These are phyloP conservation scores for Gymnocheta viridis DNA, from an alignment of 2,888 invertebrate species.

Conservation along the genomic window DNA sequence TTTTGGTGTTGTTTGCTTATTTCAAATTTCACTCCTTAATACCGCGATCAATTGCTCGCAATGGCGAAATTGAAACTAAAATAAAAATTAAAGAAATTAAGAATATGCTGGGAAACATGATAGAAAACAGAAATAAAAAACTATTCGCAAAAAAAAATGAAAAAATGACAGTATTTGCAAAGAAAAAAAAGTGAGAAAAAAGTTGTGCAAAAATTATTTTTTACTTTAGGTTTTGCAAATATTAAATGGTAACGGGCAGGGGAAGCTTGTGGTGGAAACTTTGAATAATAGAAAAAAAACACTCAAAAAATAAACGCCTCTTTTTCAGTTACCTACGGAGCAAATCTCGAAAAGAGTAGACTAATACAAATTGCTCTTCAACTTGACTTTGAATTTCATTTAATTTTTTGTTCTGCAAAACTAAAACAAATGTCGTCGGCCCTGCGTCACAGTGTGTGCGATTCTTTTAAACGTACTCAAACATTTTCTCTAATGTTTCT, in stretches of 20 bases:
- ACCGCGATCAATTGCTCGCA: slow-evolving; percentile 65
- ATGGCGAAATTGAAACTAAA: slow-evolving; percentile 71
- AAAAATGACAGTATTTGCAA: slow-evolving; percentile 68
- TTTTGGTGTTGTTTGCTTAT: background rate
- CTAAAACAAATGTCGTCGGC: slow-evolving; percentile 19
- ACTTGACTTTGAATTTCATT: slow-evolving; percentile 70
- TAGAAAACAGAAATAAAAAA: slow-evolving; percentile 66
- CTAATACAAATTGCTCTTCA: slow-evolving; percentile 66
- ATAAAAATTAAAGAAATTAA: slow-evolving; percentile 68
- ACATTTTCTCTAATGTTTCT: slow-evolving; percentile 30
- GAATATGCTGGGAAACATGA: slow-evolving; percentile 67
- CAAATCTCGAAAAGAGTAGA: slow-evolving; percentile 39
- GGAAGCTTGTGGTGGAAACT: slow-evolving; percentile 4
- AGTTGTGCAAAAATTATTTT: slow-evolving; percentile 60
- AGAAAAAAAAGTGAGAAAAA: slow-evolving; percentile 51
- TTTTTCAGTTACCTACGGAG: slow-evolving; percentile 25
- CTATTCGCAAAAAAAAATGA: slow-evolving; percentile 54
- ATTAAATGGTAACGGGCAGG: slow-evolving; percentile 8
- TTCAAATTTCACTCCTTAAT: slow-evolving; percentile 21
- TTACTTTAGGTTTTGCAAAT: slow-evolving; percentile 48
- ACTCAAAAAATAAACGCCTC: slow-evolving; percentile 59
- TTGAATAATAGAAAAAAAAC: slow-evolving; percentile 59
- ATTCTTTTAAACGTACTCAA: background rate
- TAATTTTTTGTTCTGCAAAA: slow-evolving; percentile 45
- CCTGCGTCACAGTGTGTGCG: background rate